Conservation (phyloP, 1,140 invertebrate species). For the Bombus impatiens region DNA sequence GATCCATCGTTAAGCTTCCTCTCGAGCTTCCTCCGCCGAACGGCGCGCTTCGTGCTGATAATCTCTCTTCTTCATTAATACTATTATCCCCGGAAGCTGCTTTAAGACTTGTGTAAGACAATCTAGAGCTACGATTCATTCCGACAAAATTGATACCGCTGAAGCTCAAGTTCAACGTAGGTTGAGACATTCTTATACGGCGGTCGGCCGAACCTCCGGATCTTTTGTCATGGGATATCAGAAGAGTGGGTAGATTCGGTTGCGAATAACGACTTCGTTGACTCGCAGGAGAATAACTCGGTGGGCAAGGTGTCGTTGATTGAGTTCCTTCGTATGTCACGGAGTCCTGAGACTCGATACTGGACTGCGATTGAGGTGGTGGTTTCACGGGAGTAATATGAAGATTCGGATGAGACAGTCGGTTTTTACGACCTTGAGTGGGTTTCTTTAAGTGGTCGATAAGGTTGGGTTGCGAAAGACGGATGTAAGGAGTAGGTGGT, state of each 20-base stretch:
- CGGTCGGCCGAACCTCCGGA: slow-evolving; percentile 71
- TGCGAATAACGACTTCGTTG: slow-evolving; percentile 78
- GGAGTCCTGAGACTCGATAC: slow-evolving; percentile 75
- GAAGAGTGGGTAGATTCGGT: slow-evolving; percentile 75
- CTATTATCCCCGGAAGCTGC: slow-evolving; percentile 71
- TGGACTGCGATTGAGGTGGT: slow-evolving; percentile 67
- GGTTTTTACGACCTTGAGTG: slow-evolving; percentile 68
- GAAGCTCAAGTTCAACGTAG: slow-evolving; percentile 74
- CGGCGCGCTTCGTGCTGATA: slow-evolving; percentile 70
- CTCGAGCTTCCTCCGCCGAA: slow-evolving; percentile 56
- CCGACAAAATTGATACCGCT: slow-evolving; percentile 71
- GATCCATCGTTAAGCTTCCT: slow-evolving; percentile 53
- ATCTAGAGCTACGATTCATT: slow-evolving; percentile 65
- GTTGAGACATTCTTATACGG: slow-evolving; percentile 78
- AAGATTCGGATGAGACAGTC: slow-evolving; percentile 77
- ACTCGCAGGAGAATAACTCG: slow-evolving; percentile 75
- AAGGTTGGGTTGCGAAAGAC: slow-evolving; percentile 78
- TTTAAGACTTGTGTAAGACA: slow-evolving; percentile 75
- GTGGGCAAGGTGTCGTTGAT: slow-evolving; percentile 69
- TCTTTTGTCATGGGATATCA: slow-evolving; percentile 70
- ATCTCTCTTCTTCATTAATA: slow-evolving; percentile 74
- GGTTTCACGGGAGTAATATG: slow-evolving; percentile 72
- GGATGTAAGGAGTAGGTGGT: slow-evolving; percentile 76
- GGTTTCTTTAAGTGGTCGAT: slow-evolving; percentile 74
- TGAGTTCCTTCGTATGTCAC: slow-evolving; percentile 68